Evolutionary conservation across 1,140 invertebrate species (phyloP).

Genomic region (Chrysomallon squamiferum): DNA sequence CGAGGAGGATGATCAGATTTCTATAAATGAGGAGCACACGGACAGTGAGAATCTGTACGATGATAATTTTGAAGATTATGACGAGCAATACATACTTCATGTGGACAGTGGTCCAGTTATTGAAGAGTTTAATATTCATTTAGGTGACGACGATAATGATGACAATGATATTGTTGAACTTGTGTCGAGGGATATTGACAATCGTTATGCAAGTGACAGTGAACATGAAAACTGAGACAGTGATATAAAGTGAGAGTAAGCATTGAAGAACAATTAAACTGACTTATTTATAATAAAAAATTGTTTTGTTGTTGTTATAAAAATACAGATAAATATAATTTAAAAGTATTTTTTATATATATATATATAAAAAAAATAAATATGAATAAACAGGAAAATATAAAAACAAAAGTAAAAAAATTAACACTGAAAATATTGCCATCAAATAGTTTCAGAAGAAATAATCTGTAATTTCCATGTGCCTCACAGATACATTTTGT

Average conservation of each 20-base stretch:
- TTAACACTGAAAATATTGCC: no score
- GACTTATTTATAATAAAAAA: no score
- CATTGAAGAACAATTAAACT: neutral
- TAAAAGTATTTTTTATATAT: no score
- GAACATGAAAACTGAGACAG: no score
- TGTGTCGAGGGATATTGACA: slow-evolving; percentile 15
- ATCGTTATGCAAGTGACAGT: slow-evolving; percentile 12
- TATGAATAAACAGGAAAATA: no score
- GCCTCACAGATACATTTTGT: no score
- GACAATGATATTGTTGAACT: slow-evolving; percentile 42
- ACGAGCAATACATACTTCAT: slow-evolving; percentile 54
- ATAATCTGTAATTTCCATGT: no score
- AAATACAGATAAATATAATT: no score
- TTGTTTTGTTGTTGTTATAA: neutral
- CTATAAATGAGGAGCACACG: slow-evolving; percentile 41
- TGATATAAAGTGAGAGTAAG: neutral
- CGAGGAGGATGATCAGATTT: slow-evolving; percentile 25
- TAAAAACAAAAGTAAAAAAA: no score
- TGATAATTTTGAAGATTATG: slow-evolving; percentile 56
- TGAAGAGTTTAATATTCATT: slow-evolving; percentile 47
- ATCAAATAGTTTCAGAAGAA: no score
- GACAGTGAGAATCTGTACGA: slow-evolving; percentile 58
- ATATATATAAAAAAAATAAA: no score
- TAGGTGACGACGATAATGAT: slow-evolving; percentile 35
- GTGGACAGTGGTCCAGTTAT: slow-evolving; percentile 38